A percentile compares a stretch with the other conserved stretches of the same genome.
Conservation (phyloP, 2,888 invertebrate species). For the Alcis repandata region DNA sequence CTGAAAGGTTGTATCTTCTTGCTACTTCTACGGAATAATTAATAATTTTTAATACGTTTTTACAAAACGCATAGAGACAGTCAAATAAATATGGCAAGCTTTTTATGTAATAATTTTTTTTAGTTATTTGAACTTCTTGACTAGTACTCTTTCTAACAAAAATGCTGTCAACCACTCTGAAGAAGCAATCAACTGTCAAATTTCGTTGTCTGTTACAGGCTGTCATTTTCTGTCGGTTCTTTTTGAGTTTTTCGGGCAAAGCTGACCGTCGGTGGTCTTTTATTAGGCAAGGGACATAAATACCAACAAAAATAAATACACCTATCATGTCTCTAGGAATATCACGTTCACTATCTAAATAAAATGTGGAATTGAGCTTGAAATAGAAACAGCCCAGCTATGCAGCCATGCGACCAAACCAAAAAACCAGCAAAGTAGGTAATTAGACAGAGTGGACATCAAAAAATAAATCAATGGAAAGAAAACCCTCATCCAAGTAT, state of each 20-base stretch:
- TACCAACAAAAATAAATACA: background rate
- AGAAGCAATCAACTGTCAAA: too few species aligned
- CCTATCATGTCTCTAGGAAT: background rate
- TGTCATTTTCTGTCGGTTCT: background rate
- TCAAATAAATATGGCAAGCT: too few species aligned
- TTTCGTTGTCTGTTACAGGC: background rate
- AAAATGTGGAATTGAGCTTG: background rate
- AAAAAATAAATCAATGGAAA: conserved; percentile 6
- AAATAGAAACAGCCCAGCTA: background rate
- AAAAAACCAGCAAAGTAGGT: background rate
- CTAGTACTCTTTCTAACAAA: too few species aligned
- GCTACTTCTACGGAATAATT: too few species aligned
- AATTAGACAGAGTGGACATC: background rate
- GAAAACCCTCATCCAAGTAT: conserved; percentile 25
- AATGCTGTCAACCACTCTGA: too few species aligned
- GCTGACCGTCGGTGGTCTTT: background rate
- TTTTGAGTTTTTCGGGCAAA: too few species aligned
- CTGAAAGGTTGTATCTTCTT: too few species aligned
- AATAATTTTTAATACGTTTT: too few species aligned
- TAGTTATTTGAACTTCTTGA: too few species aligned
- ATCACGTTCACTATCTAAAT: background rate
- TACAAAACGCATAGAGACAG: too few species aligned
- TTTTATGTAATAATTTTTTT: too few species aligned
- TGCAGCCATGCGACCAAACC: background rate
- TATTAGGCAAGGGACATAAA: background rate